These are phyloP conservation scores for Formica exsecta DNA, from an alignment of 1,140 invertebrate genomes.

Conservation along the genomic window DNA sequence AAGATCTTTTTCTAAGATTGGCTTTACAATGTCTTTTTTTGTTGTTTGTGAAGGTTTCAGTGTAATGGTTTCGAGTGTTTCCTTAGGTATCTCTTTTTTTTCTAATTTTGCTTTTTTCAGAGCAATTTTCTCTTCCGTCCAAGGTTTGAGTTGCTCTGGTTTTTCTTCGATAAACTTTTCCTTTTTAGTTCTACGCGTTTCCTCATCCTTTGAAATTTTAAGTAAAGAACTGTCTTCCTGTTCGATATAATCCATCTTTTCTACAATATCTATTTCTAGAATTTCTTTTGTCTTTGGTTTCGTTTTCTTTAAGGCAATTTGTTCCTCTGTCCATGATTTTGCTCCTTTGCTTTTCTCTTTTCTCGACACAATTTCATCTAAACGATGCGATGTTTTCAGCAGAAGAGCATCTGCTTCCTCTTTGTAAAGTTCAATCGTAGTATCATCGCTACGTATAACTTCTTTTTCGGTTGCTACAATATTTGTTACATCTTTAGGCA, in stretches of 20 bases:
- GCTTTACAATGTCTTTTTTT: conserved; percentile 76
- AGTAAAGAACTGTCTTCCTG: conserved; percentile 60
- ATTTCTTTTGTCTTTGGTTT: conserved; percentile 82
- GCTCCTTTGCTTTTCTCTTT: conserved; percentile 34
- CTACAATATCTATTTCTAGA: conserved; percentile 81
- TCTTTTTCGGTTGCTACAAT: conserved; percentile 43
- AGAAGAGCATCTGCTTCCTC: conserved; percentile 75
- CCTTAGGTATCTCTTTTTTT: conserved; percentile 75
- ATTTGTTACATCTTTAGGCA: conserved; percentile 70
- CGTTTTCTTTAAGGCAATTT: conserved; percentile 80
- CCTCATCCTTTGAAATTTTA: conserved; percentile 35
- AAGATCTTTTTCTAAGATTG: conserved; percentile 74
- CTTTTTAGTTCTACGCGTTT: conserved; percentile 17
- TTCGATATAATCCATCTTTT: conserved; percentile 55
- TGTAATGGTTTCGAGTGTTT: conserved; percentile 73
- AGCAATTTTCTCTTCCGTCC: conserved; percentile 83
- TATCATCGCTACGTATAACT: conserved; percentile 51
- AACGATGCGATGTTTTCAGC: conserved; percentile 33
- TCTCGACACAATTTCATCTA: conserved; percentile 52
- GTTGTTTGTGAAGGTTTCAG: conserved; percentile 80
- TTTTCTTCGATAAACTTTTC: conserved; percentile 36
- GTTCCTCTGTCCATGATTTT: conserved; percentile 88
- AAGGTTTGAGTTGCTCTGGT: conserved; percentile 78
- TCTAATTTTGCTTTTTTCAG: conserved; percentile 76
- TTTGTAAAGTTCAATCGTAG: conserved; percentile 61